Percentiles rank a stretch among this genome's conserved stretches.
Evolutionary conservation across 2,113 vertebrate genomes (phyloP).

Genomic region (Peromyscus polionotus): DNA sequence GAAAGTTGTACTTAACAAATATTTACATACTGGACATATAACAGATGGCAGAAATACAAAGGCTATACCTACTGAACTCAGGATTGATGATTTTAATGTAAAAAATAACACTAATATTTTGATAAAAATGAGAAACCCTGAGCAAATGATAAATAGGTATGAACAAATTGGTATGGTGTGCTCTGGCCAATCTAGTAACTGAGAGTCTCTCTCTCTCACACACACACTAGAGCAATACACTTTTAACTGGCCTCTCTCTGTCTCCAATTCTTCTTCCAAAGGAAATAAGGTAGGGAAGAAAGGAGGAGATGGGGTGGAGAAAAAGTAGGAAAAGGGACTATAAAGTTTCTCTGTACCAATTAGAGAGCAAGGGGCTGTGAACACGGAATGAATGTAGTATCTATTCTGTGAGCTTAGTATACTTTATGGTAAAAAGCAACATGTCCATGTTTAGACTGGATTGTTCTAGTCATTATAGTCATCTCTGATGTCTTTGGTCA

Average conservation of each 20-base stretch:
- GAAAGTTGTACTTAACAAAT: not conserved
- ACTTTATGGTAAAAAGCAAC: not conserved
- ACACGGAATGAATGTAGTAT: not conserved
- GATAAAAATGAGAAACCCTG: constrained; percentile 10
- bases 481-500: constrained; percentile 28
- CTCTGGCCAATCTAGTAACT: not conserved
- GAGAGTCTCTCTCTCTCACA: not conserved
- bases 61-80: not conserved
- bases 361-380: not conserved
- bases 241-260: not conserved
- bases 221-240: fast-evolving
- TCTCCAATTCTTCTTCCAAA: constrained; percentile 13
- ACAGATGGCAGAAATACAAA: not conserved
- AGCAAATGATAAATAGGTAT: not conserved
- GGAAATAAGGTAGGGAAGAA: not conserved
- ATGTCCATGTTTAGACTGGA: not conserved
- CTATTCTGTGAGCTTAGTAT: not conserved
- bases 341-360: not conserved
- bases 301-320: not conserved
- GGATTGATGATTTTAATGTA: constrained; percentile 23
- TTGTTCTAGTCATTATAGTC: not conserved
- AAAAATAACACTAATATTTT: not conserved
- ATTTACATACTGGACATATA: not conserved
- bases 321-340: not conserved
- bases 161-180: not conserved